phyloP scores from a whole-genome alignment of 2,888 invertebrate species.

The Chrysina gloriosa region DNA sequence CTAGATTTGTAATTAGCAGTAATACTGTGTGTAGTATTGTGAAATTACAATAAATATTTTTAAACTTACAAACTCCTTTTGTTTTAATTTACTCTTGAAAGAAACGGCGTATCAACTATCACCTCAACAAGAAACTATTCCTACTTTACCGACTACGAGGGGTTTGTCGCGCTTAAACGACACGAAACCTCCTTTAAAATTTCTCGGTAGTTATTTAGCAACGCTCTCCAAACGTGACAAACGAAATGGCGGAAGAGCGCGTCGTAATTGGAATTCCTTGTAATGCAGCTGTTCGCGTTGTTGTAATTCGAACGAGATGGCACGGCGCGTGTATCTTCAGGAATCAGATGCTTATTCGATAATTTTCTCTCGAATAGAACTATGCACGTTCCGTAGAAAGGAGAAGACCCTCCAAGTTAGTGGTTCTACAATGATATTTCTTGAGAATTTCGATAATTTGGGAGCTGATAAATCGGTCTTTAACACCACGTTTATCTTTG shows the following conservation, averaged over 20 bases:
- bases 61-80: conserved; percentile 11
- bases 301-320: conserved; percentile 12
- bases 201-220: conserved; percentile 32
- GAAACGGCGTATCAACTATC: neutral
- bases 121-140: conserved; percentile 28
- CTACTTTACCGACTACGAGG: conserved; percentile 18
- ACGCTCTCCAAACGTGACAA: conserved; percentile 30
- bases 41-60: no score
- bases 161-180: conserved; percentile 28
- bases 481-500: no score
- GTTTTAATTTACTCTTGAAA: no score
- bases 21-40: no score
- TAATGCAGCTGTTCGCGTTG: conserved; percentile 23
- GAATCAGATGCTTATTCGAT: conserved; percentile 12
- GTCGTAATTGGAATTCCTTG: conserved; percentile 36
- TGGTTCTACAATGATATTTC: no score
- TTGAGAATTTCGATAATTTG: no score
- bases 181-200: conserved; percentile 26
- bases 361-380: no score
- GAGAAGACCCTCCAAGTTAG: no score
- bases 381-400: no score
- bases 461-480: no score
- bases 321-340: conserved; percentile 1
- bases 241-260: conserved; percentile 20
- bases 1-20: no score